phyloP scores from a whole-genome alignment of 2,113 vertebrate genomes.

The Terrapene triunguis region DNA sequence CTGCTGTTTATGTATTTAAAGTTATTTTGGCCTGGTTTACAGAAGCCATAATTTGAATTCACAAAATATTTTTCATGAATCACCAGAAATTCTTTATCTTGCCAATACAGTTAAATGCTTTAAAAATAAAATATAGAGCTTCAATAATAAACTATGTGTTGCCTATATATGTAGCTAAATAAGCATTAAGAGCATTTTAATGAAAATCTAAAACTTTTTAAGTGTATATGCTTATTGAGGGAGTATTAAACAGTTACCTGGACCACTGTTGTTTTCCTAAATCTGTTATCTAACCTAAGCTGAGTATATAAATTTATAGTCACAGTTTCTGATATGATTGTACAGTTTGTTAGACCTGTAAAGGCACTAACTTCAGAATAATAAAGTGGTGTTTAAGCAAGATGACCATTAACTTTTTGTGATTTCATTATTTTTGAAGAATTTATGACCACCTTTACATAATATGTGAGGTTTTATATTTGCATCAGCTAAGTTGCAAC shows the following conservation, averaged over 20 bases:
- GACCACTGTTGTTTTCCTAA: background rate
- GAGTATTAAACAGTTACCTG: background rate
- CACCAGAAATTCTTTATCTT: background rate
- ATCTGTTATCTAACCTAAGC: background rate
- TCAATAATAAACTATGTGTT: background rate
- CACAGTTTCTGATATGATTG: background rate
- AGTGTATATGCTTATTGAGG: background rate
- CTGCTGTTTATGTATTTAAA: background rate
- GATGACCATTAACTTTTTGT: background rate
- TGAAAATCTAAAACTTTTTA: slow-evolving; percentile 2
- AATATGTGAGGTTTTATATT: background rate
- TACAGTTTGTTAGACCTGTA: background rate
- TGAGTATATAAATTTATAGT: background rate
- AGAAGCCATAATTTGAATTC: background rate
- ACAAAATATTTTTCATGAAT: background rate
- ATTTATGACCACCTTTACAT: background rate
- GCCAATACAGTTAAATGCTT: background rate
- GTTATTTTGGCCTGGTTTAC: background rate
- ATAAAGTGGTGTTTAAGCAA: slow-evolving; percentile 8
- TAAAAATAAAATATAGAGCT: background rate
- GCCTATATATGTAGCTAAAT: background rate
- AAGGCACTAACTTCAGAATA: slow-evolving; percentile 26
- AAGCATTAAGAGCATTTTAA: background rate
- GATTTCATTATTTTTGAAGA: background rate
- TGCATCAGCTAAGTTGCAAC: background rate